Conservation (phyloP, 2,113 vertebrate genomes). For the Bos indicus region DNA sequence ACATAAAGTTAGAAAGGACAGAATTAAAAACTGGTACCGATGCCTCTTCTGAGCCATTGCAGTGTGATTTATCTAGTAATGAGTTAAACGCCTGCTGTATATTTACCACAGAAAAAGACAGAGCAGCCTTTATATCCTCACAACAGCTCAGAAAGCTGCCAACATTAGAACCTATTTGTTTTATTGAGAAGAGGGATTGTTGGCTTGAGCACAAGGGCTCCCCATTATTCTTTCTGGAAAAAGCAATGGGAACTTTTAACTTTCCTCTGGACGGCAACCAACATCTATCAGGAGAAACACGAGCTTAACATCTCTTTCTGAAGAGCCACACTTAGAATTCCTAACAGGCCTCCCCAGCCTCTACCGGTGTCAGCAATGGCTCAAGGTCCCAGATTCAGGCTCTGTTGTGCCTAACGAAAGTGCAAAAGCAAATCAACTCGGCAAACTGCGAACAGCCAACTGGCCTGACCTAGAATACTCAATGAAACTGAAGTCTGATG, state of each 20-base stretch:
- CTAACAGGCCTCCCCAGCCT: not conserved
- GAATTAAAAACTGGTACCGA: not conserved
- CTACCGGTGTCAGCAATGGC: not conserved
- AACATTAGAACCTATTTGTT: constrained; percentile 70
- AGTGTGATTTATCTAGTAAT: constrained; percentile 47
- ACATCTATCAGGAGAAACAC: constrained; percentile 56
- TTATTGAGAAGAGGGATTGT: constrained; percentile 72
- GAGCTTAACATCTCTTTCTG: constrained; percentile 50
- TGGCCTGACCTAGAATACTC: not conserved
- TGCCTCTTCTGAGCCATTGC: not conserved
- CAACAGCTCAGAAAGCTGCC: constrained; percentile 58
- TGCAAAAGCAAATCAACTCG: not conserved
- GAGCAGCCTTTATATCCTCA: constrained; percentile 62
- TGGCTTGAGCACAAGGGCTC: constrained; percentile 66
- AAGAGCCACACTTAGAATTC: constrained; percentile 40
- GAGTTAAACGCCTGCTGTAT: constrained; percentile 62
- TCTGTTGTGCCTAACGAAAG: not conserved
- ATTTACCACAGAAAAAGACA: constrained; percentile 62
- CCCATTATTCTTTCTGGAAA: constrained; percentile 73
- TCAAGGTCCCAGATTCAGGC: not conserved
- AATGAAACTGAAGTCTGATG: not conserved
- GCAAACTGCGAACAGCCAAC: not conserved
- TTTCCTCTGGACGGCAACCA: constrained; percentile 69
- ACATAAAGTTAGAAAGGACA: not conserved
- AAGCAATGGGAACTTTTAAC: constrained; percentile 67